Evolutionary conservation across 2,888 invertebrate genomes (phyloP), one percentile per base, ranked within the genome.

Genomic region (Andrena marginata): DNA sequence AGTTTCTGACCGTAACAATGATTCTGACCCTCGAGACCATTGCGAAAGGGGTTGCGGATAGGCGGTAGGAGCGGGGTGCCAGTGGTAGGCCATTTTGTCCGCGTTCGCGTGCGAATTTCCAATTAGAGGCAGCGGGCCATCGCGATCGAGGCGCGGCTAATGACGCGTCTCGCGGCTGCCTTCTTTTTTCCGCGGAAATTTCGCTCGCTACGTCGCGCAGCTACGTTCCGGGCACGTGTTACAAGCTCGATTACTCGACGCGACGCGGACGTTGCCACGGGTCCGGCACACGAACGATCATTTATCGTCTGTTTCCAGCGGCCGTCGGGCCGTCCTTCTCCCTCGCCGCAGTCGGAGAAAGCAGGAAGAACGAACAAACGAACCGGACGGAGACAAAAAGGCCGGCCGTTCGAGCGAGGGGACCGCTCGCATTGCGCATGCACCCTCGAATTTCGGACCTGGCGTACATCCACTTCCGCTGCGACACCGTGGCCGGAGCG

Each of bases 391-490:
- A 68, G 54, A 60, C 68, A 64, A 80, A 54, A 73, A 71, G 59
- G 56, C 64, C 51, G 33, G 60, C 51, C 70, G 82, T 29, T n/a
- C 62, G 72, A 70, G 72, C 48, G 76, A 67, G 75, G 62, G 42
- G 33, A 68, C 67, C 65, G 69, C 31, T 26, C 69, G 60, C 70
- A 75, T 81, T 75, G 87, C 87, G 87, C 85, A 85, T 87, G 87
- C 80, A 87, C 81, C 87, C 80, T 71, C 56, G 78, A 82, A 85
- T 82, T 85, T 74, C 87, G 81, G 75, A 75, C 63, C 84, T 82
- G 77, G 84, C 78, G 76, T 73, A 75, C 72, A 71, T 84, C 80
- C 81, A 80, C 87, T 80, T 87, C 86, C 87, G 87, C 78, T 86
- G 86, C 86, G 86, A 85, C 85, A 69, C 75, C 79, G 63, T 70